A percentile compares a stretch with the other conserved stretches of the same genome.
phyloP scores from a whole-genome alignment of 1,140 invertebrate species.

The Diabrotica virgifera region DNA sequence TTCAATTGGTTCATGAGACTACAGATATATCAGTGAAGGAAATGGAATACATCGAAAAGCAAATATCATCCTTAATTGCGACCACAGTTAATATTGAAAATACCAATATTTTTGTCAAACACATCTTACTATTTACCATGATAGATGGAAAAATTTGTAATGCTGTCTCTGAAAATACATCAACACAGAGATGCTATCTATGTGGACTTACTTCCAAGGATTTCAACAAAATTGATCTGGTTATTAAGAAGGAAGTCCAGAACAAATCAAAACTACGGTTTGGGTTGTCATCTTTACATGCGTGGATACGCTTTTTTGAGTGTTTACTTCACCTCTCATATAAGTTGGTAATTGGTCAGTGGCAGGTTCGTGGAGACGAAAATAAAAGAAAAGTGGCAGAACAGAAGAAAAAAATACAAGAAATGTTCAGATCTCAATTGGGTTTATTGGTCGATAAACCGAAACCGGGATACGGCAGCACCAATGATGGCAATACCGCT shows the following conservation, averaged over 20 bases:
- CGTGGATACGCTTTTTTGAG: constrained; percentile 18
- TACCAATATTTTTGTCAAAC: not conserved
- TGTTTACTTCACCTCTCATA: constrained; percentile 16
- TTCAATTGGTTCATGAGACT: not conserved
- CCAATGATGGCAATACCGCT: constrained; percentile 45
- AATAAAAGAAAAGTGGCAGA: constrained; percentile 13
- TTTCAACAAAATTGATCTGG: constrained; percentile 29
- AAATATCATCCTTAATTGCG: not conserved
- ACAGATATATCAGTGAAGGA: not conserved
- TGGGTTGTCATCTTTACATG: constrained; percentile 17
- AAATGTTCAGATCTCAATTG: constrained; percentile 27
- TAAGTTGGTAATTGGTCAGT: constrained; percentile 3
- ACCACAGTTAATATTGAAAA: not conserved
- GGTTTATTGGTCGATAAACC: constrained; percentile 40
- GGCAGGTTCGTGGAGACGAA: not conserved
- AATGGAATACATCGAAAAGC: not conserved
- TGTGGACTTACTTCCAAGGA: constrained; percentile 34
- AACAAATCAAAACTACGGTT: constrained; percentile 5
- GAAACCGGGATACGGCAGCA: constrained; percentile 41
- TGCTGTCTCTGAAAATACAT: constrained; percentile 34
- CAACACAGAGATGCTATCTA: constrained; percentile 32
- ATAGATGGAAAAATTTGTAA: constrained; percentile 50
- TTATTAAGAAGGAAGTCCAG: constrained; percentile 7
- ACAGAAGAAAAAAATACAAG: constrained; percentile 16
- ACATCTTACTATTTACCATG: constrained; percentile 39